A percentile compares a stretch with the other conserved stretches of the same genome.
Conservation (phyloP, 2,113 vertebrate species). For the Stictonetta naevosa region DNA sequence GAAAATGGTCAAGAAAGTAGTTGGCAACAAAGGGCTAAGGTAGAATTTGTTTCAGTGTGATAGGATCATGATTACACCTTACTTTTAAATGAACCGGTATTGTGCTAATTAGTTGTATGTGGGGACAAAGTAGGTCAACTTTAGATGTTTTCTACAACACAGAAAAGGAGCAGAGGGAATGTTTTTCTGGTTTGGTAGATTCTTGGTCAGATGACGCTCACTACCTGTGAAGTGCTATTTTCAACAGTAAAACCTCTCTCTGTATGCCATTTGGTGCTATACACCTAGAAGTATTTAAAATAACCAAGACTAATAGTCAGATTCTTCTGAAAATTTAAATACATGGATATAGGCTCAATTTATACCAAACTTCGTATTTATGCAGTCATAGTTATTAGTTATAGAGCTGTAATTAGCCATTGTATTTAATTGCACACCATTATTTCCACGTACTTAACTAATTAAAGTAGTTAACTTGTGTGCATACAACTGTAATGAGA, state of each 20-base stretch:
- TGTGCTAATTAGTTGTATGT: not conserved
- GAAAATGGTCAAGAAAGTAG: slow-evolving; percentile 49
- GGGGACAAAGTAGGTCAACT: not conserved
- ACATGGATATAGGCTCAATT: not conserved
- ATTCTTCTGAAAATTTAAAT: not conserved
- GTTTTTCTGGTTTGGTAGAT: not conserved
- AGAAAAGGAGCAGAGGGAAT: not conserved
- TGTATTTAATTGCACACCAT: slow-evolving; percentile 43
- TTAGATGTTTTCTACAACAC: not conserved
- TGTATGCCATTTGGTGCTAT: not conserved
- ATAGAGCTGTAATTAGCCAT: slow-evolving; percentile 43
- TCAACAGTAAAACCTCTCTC: not conserved
- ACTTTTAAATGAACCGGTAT: not conserved
- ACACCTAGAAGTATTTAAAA: not conserved
- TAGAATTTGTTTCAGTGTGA: slow-evolving; percentile 24
- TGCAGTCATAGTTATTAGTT: slow-evolving; percentile 47
- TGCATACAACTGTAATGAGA: slow-evolving; percentile 37
- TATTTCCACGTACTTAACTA: slow-evolving; percentile 45
- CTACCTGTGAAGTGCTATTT: not conserved
- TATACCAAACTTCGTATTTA: slow-evolving; percentile 35
- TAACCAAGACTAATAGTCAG: not conserved
- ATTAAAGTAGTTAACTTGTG: slow-evolving; percentile 53
- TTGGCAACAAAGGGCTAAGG: not conserved
- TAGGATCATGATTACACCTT: not conserved
- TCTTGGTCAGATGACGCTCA: not conserved